Evolutionary conservation across 2,888 invertebrate species (phyloP).

Genomic region (Adelphocoris suturalis): DNA sequence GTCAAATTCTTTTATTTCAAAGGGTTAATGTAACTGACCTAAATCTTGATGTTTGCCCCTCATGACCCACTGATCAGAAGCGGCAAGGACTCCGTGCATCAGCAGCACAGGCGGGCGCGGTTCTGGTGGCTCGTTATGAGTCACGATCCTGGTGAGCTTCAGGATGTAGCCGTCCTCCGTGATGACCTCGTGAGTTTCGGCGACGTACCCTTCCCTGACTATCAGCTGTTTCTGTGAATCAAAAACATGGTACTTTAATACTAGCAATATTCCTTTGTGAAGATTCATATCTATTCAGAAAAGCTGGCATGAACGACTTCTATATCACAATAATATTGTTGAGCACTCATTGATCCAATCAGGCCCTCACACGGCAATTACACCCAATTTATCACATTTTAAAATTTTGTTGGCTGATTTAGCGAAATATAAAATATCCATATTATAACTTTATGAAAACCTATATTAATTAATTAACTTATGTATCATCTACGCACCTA

Average conservation of each 20-base stretch:
- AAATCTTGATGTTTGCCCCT: conserved; percentile 46
- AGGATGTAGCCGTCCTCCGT: conserved; percentile 54
- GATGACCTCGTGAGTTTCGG: conserved; percentile 25
- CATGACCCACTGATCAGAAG: conserved; percentile 53
- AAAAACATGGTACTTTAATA: not conserved
- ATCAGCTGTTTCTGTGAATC: conserved; percentile 56
- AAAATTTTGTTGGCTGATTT: no score
- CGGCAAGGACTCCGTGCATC: conserved; percentile 46
- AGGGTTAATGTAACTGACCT: conserved; percentile 28
- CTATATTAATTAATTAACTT: no score
- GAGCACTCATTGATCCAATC: no score
- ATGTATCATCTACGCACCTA: no score
- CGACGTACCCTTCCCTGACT: conserved; percentile 22
- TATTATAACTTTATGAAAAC: no score
- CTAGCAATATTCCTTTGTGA: no score
- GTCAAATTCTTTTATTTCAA: not conserved
- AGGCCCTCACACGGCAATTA: no score
- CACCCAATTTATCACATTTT: no score
- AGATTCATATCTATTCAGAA: no score
- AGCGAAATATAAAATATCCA: no score
- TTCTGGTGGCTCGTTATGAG: not conserved
- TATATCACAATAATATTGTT: no score
- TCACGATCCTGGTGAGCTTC: conserved; percentile 37
- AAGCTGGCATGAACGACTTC: no score
- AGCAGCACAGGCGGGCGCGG: conserved; percentile 38